Base-by-base conservation (phyloP, 2,888 invertebrate genomes). In the Metalampra italica region DNA sequence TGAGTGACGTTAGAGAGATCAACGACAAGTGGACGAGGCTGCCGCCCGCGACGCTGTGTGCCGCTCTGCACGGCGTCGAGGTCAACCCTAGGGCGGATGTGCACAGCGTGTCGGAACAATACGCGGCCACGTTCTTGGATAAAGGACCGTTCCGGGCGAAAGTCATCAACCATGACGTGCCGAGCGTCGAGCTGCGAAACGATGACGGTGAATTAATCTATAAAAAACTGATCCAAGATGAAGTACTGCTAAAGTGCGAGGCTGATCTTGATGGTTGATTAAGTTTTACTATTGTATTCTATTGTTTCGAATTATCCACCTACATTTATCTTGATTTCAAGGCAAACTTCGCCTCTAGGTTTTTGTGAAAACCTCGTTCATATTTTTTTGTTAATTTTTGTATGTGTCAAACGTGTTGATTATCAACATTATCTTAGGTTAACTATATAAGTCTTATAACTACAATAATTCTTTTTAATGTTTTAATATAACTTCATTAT, bases 31-130 rank as follows among this genome's bases (percentile, higher is more conserved):
- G 92, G 78, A 64, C 85, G 1, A 64, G 72, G 37, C 71, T 91
- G 46, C 92, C 92, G 0, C 85, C 92, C 3, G 84, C 86, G 0
- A 88, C 90, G 9, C 69, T 92, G 14, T 70, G 89, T 7, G 92
- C 90, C 0, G 74, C 75, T 50, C 65, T 93, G 41, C 67, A 87
- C 57, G 83, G 81, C 4, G 56, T 82, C 1, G 45, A 75, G 34
- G 48, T 81, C 34, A 76, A 83, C 49, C 80, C 83, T 44, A 68
- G 75, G 0, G 49, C 78, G 0, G 72, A 83, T 29, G 57, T 75
- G 0, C 64, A 68, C n/a, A 50, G 59, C 4, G 60, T 90, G 11
- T 68, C 78, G 7, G 62, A 82, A 49, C 64, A 70, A 53, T 81
- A 71, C 47, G 51, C 62, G 9, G 56, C 75, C 11, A 65, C 70